These are phyloP conservation scores for Globia sparganii DNA, from an alignment of 2,888 invertebrate species.

Conservation along the genomic window DNA sequence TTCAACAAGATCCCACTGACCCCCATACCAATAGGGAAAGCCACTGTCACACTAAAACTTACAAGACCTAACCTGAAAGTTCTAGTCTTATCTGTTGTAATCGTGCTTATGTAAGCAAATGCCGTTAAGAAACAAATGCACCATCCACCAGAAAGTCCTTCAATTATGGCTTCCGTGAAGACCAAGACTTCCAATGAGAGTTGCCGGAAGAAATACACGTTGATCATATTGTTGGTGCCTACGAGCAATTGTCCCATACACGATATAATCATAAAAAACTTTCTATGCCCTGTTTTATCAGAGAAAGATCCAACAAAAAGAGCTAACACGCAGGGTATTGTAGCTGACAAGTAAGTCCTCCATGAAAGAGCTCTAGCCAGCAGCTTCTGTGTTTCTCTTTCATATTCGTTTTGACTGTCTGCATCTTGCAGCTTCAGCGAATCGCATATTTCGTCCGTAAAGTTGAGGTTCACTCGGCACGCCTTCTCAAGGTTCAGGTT, in stretches of 20 bases:
- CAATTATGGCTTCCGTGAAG: slow-evolving; percentile 93
- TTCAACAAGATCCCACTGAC: slow-evolving; percentile 93
- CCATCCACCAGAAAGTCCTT: slow-evolving; percentile 95
- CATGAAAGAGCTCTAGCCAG: slow-evolving; percentile 94
- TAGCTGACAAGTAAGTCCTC: slow-evolving; percentile 95
- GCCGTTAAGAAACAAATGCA: slow-evolving; percentile 95
- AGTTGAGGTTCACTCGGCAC: slow-evolving; percentile 94
- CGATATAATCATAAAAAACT: slow-evolving; percentile 94
- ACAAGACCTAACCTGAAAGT: slow-evolving; percentile 96
- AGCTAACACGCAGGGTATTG: slow-evolving; percentile 93
- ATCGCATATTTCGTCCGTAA: slow-evolving; percentile 92
- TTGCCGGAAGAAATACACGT: slow-evolving; percentile 93
- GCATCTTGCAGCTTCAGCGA: slow-evolving; percentile 93
- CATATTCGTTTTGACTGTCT: slow-evolving; percentile 86
- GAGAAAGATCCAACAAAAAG: slow-evolving; percentile 95
- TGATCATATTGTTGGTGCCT: slow-evolving; percentile 93
- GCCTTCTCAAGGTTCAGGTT: slow-evolving; percentile 96
- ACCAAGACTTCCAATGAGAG: slow-evolving; percentile 94
- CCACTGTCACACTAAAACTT: slow-evolving; percentile 95
- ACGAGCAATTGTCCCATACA: slow-evolving; percentile 93
- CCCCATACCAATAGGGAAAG: slow-evolving; percentile 96
- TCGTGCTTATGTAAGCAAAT: slow-evolving; percentile 95
- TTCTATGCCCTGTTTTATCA: slow-evolving; percentile 92
- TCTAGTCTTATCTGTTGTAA: slow-evolving; percentile 94
- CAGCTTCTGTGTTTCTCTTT: slow-evolving; percentile 91